A percentile compares a stretch with the other conserved stretches of the same genome.
These are phyloP conservation scores for Oreotrochilus melanogaster DNA, from an alignment of 2,113 vertebrate species.

Conservation along the genomic window DNA sequence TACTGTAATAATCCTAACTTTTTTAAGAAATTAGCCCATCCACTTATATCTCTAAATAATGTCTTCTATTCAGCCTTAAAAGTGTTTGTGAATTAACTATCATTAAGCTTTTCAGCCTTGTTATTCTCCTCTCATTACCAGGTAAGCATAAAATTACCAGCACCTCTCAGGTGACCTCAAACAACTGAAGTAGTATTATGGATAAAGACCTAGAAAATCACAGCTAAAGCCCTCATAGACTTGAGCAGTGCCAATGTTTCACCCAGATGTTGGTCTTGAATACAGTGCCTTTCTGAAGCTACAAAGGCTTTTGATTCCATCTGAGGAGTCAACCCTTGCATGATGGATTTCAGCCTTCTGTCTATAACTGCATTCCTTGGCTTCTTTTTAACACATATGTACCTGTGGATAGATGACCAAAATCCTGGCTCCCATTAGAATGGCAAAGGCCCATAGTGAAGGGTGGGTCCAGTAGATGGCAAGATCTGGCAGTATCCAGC, in stretches of 20 bases:
- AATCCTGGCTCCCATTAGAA: background rate
- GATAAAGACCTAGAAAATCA: background rate
- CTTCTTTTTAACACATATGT: background rate
- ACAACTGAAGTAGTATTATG: background rate
- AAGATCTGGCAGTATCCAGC: background rate
- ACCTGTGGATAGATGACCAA: background rate
- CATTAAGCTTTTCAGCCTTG: background rate
- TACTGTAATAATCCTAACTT: background rate
- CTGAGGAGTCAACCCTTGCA: background rate
- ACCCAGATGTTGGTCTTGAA: background rate
- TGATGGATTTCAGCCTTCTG: background rate
- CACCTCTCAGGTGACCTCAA: background rate
- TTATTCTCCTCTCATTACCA: background rate
- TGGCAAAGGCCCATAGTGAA: accelerated
- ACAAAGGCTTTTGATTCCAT: background rate
- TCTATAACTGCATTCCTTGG: background rate
- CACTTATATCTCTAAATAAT: background rate
- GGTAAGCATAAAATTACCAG: background rate
- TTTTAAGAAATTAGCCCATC: background rate
- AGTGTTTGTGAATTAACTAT: background rate
- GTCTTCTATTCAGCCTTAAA: background rate
- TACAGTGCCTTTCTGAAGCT: background rate
- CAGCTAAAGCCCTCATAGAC: background rate
- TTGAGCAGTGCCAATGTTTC: background rate
- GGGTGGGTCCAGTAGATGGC: background rate